Conservation (phyloP, 1,140 invertebrate genomes). For the Caenorhabditis latens region DNA sequence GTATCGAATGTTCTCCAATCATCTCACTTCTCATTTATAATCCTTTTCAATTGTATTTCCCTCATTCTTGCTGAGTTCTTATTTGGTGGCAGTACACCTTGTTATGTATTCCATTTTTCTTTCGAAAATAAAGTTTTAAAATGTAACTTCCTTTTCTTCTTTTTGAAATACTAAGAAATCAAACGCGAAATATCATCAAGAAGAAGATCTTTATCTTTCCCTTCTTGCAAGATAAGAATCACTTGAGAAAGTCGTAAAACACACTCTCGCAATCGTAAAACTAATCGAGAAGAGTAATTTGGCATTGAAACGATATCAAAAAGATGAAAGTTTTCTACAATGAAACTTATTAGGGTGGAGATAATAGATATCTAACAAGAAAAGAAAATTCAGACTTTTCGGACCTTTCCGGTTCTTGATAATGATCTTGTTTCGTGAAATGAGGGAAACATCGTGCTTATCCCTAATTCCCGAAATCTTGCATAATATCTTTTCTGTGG, state of each 20-base stretch:
- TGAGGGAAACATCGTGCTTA: too few species aligned
- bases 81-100: neutral
- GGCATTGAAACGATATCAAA: neutral
- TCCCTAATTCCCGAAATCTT: neutral
- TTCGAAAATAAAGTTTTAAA: too few species aligned
- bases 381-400: neutral
- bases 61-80: too few species aligned
- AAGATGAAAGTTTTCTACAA: neutral
- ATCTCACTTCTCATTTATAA: neutral
- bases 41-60: neutral
- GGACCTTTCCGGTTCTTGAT: too few species aligned
- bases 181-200: slow-evolving; percentile 4
- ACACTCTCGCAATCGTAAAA: too few species aligned
- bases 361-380: too few species aligned
- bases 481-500: neutral
- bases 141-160: neutral
- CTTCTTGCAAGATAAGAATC: slow-evolving; percentile 13
- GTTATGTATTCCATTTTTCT: too few species aligned
- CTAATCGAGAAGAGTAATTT: too few species aligned
- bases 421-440: too few species aligned
- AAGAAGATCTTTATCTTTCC: too few species aligned
- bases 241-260: neutral
- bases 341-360: too few species aligned
- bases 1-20: neutral
- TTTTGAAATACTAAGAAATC: neutral